These are phyloP conservation scores for Circaetus cinerascens DNA, from an alignment of 2,113 vertebrate species.

Conservation along the genomic window DNA sequence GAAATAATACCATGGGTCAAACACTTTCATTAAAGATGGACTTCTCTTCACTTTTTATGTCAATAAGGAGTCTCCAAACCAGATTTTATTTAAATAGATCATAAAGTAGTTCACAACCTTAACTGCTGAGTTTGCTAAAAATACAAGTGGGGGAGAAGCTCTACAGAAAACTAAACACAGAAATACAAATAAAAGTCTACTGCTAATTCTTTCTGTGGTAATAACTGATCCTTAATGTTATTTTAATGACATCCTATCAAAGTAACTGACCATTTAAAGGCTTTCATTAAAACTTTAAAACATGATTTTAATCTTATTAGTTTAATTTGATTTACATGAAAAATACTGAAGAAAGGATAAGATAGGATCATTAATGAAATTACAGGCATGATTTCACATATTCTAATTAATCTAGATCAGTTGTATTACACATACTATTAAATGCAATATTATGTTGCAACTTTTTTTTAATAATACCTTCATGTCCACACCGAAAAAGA, in stretches of 20 bases:
- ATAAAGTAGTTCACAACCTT: not conserved
- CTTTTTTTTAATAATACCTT: not conserved
- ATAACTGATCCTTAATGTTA: not conserved
- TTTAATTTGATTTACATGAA: not conserved
- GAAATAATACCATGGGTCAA: not conserved
- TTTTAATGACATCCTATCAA: not conserved
- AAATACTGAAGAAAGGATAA: not conserved
- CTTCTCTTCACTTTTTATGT: not conserved
- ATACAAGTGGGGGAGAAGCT: not conserved
- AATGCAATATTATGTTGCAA: not conserved
- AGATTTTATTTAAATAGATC: not conserved
- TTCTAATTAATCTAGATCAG: not conserved
- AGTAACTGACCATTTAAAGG: not conserved
- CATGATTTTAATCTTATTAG: not conserved
- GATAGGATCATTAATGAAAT: not conserved
- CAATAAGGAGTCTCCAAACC: not conserved
- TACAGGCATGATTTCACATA: not conserved
- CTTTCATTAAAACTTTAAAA: not conserved
- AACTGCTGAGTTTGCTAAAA: not conserved
- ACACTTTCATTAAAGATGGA: not conserved
- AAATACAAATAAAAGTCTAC: not conserved
- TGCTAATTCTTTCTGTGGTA: not conserved
- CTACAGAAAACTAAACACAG: not conserved
- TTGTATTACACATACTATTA: not conserved
- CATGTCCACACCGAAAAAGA: not conserved